Percentiles rank a stretch among this genome's conserved stretches.
phyloP scores from a whole-genome alignment of 2,888 invertebrate species.

The Ichneumon xanthorius region DNA sequence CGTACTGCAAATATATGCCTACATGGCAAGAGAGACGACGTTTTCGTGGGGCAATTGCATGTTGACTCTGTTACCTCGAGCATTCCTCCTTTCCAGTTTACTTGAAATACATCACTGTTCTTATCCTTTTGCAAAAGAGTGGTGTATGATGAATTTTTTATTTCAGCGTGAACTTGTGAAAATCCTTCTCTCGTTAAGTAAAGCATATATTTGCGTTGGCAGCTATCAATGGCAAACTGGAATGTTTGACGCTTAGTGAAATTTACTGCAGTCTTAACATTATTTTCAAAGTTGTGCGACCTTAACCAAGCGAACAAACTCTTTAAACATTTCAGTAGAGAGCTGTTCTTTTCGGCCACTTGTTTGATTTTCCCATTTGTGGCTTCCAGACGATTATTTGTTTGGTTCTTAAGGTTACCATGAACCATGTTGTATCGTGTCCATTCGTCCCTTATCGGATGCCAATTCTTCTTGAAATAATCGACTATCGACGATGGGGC shows the following conservation, averaged over 20 bases:
- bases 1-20: neutral
- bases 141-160: neutral
- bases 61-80: neutral
- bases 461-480: slow-evolving; percentile 46
- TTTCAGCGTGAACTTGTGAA: neutral
- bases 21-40: neutral
- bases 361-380: slow-evolving; percentile 29
- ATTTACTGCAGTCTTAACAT: slow-evolving; percentile 11
- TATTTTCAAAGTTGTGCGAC: slow-evolving; percentile 26
- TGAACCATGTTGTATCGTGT: slow-evolving; percentile 31
- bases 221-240: neutral
- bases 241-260: neutral
- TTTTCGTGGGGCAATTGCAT: neutral
- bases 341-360: slow-evolving; percentile 15
- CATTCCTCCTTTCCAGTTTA: neutral
- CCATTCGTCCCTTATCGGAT: slow-evolving; percentile 34
- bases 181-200: neutral
- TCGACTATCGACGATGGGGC: slow-evolving; percentile 23
- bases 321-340: slow-evolving; percentile 25
- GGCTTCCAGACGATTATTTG: slow-evolving; percentile 39
- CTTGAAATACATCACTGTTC: neutral
- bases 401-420: slow-evolving; percentile 39
- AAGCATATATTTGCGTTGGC: neutral
- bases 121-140: neutral
- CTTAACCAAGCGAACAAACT: slow-evolving; percentile 5